Conservation (phyloP, 1,140 invertebrate species). For the Drosophila equinoxialis region DNA sequence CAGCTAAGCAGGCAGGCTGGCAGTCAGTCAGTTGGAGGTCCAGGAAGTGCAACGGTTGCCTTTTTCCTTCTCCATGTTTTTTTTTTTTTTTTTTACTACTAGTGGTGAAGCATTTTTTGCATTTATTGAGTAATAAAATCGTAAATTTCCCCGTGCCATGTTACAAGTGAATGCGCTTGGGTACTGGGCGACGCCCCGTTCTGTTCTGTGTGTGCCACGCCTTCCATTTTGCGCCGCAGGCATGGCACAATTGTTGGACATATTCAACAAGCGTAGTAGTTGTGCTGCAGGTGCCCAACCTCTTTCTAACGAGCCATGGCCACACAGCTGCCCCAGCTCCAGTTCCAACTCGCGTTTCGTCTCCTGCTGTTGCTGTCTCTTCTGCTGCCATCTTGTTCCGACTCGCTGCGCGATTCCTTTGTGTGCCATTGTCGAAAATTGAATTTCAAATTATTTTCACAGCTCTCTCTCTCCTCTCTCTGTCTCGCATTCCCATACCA, state of each 20-base stretch:
- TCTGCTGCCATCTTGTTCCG: slow-evolving; percentile 29
- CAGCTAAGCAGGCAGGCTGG: slow-evolving; percentile 8
- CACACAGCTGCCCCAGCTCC: slow-evolving; percentile 19
- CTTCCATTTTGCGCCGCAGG: slow-evolving; percentile 35
- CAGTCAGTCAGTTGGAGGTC: slow-evolving; percentile 21
- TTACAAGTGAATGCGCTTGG: slow-evolving; percentile 57
- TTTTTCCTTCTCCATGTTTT: too few relatives aligned
- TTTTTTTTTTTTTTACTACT: slow-evolving; percentile 44
- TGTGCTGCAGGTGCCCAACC: slow-evolving; percentile 17
- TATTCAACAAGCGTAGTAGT: slow-evolving; percentile 63
- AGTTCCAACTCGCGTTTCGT: slow-evolving; percentile 17
- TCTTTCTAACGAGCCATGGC: slow-evolving; percentile 46
- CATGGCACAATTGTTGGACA: slow-evolving; percentile 68
- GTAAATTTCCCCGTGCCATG: slow-evolving; percentile 69
- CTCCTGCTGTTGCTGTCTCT: slow-evolving; percentile 15
- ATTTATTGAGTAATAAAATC: slow-evolving; percentile 82
- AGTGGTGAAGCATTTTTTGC: slow-evolving; percentile 69
- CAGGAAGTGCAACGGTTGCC: slow-evolving; percentile 1
- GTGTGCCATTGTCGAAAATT: slow-evolving; percentile 82
- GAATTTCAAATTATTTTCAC: slow-evolving; percentile 82
- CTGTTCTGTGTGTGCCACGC: not conserved
- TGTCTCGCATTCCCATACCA: too few relatives aligned
- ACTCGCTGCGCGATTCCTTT: slow-evolving; percentile 69
- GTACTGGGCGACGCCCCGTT: slow-evolving; percentile 5
- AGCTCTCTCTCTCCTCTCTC: slow-evolving; percentile 56